Evolutionary conservation across 2,888 invertebrate genomes (phyloP).

Genomic region (Aradus depressus): DNA sequence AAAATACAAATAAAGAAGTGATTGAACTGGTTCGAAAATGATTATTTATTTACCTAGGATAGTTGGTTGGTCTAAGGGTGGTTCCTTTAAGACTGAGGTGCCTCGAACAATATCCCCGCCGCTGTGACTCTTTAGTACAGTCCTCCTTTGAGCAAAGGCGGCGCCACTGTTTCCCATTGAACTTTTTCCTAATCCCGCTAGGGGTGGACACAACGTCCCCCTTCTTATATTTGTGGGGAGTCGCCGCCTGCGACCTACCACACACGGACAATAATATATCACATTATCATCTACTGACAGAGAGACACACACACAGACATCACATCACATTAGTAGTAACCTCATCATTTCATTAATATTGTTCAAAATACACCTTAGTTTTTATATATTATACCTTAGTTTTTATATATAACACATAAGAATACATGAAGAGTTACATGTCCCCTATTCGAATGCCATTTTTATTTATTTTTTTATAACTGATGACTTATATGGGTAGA

Average conservation of each 20-base stretch:
- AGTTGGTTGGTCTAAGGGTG: slow-evolving; percentile 38
- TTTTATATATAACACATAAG: too few relatives aligned
- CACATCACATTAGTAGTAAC: too few relatives aligned
- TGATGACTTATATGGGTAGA: too few relatives aligned
- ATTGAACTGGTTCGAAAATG: neutral
- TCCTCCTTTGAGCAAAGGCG: slow-evolving; percentile 90
- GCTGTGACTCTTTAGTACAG: slow-evolving; percentile 93
- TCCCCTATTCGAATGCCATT: too few relatives aligned
- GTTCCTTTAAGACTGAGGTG: slow-evolving; percentile 85
- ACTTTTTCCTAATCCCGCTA: slow-evolving; percentile 95
- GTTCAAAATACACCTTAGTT: too few relatives aligned
- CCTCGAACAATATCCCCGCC: slow-evolving; percentile 91
- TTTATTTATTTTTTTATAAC: too few relatives aligned
- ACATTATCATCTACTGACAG: too few relatives aligned
- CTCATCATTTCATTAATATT: too few relatives aligned
- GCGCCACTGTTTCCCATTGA: slow-evolving; percentile 99
- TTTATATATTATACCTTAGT: too few relatives aligned
- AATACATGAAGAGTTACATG: too few relatives aligned
- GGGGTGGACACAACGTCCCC: slow-evolving; percentile 92
- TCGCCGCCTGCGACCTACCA: slow-evolving; percentile 73
- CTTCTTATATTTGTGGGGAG: slow-evolving; percentile 95
- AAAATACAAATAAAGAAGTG: neutral
- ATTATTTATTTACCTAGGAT: slow-evolving; percentile 39
- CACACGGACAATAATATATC: too few relatives aligned
- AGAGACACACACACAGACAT: too few relatives aligned